Percentiles rank a stretch among this genome's conserved stretches.
Conservation (phyloP, 2,888 invertebrate species). For the Sturmia bella region DNA sequence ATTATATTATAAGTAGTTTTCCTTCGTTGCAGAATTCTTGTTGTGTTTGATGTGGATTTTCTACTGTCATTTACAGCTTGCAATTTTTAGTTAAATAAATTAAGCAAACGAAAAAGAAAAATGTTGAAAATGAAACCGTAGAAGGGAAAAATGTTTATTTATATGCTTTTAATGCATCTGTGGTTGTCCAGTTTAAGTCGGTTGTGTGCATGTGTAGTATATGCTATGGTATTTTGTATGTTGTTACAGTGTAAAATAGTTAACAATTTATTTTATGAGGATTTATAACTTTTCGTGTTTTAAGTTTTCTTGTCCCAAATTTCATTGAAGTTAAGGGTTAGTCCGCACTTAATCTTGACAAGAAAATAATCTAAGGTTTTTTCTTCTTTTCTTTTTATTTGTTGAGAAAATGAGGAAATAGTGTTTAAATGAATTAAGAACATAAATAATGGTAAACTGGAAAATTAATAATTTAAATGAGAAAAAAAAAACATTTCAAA, state of each 20-base stretch:
- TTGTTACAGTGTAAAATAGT: slow-evolving; percentile 55
- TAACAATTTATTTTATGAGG: slow-evolving; percentile 65
- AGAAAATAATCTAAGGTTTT: slow-evolving; percentile 2
- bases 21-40: background rate
- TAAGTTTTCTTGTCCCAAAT: slow-evolving; percentile 24
- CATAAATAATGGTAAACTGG: slow-evolving; percentile 16
- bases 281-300: slow-evolving; percentile 51
- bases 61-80: slow-evolving; percentile 63
- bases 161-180: slow-evolving; percentile 62
- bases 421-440: slow-evolving; percentile 8
- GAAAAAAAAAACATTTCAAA: background rate
- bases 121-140: slow-evolving; percentile 14
- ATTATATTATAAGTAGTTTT: slow-evolving; percentile 54
- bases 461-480: slow-evolving; percentile 4
- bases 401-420: background rate
- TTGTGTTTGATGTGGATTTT: slow-evolving; percentile 57
- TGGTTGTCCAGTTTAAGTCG: slow-evolving; percentile 42
- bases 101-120: slow-evolving; percentile 24
- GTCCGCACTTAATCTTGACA: slow-evolving; percentile 42
- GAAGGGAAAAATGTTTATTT: slow-evolving; percentile 48
- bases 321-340: slow-evolving; percentile 29
- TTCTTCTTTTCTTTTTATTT: background rate
- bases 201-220: background rate
- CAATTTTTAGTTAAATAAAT: slow-evolving; percentile 54
- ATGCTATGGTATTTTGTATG: background rate